phyloP scores from a whole-genome alignment of 2,888 invertebrate species.

The Heteromyza rotundicornis region DNA sequence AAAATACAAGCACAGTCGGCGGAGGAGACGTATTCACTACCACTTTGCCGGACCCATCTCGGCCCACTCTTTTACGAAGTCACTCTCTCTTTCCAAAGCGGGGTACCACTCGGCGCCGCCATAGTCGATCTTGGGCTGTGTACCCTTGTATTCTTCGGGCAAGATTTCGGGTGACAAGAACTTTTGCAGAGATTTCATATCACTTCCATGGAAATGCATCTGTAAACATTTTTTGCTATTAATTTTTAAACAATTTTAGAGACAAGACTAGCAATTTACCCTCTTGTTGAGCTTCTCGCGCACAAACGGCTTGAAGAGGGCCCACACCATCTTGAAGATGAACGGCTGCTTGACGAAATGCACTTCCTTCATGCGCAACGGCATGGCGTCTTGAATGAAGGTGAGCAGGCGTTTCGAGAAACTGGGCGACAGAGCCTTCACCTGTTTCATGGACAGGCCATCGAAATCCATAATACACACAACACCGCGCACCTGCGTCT shows the following conservation, averaged over 20 bases:
- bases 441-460: slow-evolving; percentile 77
- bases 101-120: slow-evolving; percentile 80
- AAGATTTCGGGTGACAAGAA: slow-evolving; percentile 72
- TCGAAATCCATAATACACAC: slow-evolving; percentile 86
- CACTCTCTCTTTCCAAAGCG: slow-evolving; percentile 69
- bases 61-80: slow-evolving; percentile 74
- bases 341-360: slow-evolving; percentile 87
- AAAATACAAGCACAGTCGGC: neutral
- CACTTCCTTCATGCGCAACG: slow-evolving; percentile 80
- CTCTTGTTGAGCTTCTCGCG: slow-evolving; percentile 77
- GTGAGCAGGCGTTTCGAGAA: slow-evolving; percentile 78
- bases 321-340: slow-evolving; percentile 84
- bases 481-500: slow-evolving; percentile 80
- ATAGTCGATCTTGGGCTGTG: slow-evolving; percentile 77
- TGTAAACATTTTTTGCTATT: slow-evolving; percentile 63
- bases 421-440: slow-evolving; percentile 71
- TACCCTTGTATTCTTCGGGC: slow-evolving; percentile 80
- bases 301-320: slow-evolving; percentile 83
- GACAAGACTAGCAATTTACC: slow-evolving; percentile 64
- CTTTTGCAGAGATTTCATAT: slow-evolving; percentile 80
- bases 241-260: neutral
- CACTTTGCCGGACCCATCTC: slow-evolving; percentile 70
- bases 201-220: slow-evolving; percentile 83
- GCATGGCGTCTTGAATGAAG: slow-evolving; percentile 89
- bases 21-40: slow-evolving; percentile 32